Base-by-base conservation (phyloP, 2,113 vertebrate species). In the Pogonocichla stellata region DNA sequence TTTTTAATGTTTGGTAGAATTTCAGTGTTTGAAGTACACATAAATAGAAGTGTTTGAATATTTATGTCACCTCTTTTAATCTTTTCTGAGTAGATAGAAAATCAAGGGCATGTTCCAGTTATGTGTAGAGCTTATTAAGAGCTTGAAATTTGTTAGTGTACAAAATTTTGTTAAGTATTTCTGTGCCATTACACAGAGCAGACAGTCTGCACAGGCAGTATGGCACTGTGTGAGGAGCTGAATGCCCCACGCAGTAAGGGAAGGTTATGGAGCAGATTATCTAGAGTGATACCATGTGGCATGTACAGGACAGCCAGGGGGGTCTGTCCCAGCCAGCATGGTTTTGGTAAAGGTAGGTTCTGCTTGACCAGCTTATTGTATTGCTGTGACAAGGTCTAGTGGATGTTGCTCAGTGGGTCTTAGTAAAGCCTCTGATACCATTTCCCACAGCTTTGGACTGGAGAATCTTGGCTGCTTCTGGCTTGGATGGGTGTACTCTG, bases 401-500 rank as follows among this genome's bases (percentile, higher is more conserved):
- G 67, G 15, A 5, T 48, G 10, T 42, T 56, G 48, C 36, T 36
- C 28, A 16, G 26, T 67, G 40, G 16, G 28, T 67, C 34, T 53
- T 26, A 53, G 8, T 6, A 42, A 66, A 67, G 47, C 22, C 56
- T 60, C 38, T 74, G 47, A 15, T 18, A 12, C 10, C 12, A 31
- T 56, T 74, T 67, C 47, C 53, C 40, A 65, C 19, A 23, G 29
- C n/a, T 5, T 33, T 36, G n/a, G 14, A 1, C 9, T 56, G 54
- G 54, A 67, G 40, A 61, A 22, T n/a, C 26, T 54, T 40, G 53
- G 18, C 53, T 80, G 34, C 40, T 36, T 1, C 0, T 48, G 67
- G n/a, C 60, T 60, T 60, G 13, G 14, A 24, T 73, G 19, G 9
- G 8, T 0, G 0, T 42, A 12, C 22, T 42, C 14, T 61, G 31